Evolutionary conservation across 1,140 invertebrate species (phyloP), one percentile per base, ranked within the genome.

Genomic region (Leguminivora glycinivorella): DNA sequence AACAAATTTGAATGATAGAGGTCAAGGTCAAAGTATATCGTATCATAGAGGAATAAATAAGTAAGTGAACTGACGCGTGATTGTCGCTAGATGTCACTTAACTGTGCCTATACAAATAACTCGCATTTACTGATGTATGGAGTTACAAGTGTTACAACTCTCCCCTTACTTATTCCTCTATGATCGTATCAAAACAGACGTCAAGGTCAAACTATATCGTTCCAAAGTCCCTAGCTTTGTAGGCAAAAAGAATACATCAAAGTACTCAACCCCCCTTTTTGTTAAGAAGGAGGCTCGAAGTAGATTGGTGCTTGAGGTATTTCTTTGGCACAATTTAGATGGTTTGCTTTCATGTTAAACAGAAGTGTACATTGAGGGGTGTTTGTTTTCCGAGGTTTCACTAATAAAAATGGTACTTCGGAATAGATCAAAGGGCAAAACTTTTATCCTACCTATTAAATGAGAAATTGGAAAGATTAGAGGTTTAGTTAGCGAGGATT

Each of bases 221-320:
- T 43, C 14, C 2, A n/a, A 43, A n/a, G 14, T 2, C 14, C 14
- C 40, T n/a, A 43, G 14, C 31, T 10, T 10, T 1, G 40, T n/a
- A 4, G 4, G 40, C 3, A 43, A 5, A n/a, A 43, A 4, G 0
- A 43, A 43, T n/a, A 43, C 14, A 43, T 10, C 4, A n/a, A n/a
- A n/a, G 14, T 43, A 14, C 40, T 43, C 14, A 4, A 25, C 56
- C 56, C 22, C 22, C 17, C 56, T 14, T 58, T 58, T 58, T 58
- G 56, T 58, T 58, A 58, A 58, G 56, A 25, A 3, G 25, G 56
- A 7, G 22, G 56, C 40, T 58, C 24, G 19, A 25, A 14, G 22
- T 4, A 58, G 25, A 29, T 58, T 58, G 56, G 56, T 58, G 2
- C 56, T 58, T 58, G 7, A 58, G 56, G 56, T 58, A 58, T 58